These are phyloP conservation scores for Coenonympha glycerion DNA, from an alignment of 2,888 invertebrate genomes.

Conservation along the genomic window DNA sequence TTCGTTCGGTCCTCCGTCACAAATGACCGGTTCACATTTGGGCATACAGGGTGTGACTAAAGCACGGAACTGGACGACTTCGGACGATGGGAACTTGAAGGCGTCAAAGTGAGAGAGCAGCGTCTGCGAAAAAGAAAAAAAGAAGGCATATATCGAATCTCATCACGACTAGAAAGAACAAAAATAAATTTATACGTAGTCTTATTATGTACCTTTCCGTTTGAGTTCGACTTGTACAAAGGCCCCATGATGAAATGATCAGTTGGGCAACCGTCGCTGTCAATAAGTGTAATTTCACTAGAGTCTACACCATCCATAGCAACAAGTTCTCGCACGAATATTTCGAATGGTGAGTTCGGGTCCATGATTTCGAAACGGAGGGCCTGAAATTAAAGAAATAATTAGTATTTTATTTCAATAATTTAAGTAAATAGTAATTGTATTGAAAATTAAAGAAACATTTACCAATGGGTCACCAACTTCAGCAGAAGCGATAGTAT, in stretches of 20 bases:
- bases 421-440: not conserved
- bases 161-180: not conserved
- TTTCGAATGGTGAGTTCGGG: slow-evolving; percentile 94
- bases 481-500: slow-evolving; percentile 90
- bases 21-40: slow-evolving; percentile 92
- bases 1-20: slow-evolving; percentile 90
- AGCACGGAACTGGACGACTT: slow-evolving; percentile 96
- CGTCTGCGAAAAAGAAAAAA: slow-evolving; percentile 74
- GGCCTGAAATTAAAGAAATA: slow-evolving; percentile 71
- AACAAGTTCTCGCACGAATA: slow-evolving; percentile 94
- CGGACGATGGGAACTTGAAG: slow-evolving; percentile 96
- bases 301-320: slow-evolving; percentile 96
- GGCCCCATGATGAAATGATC: slow-evolving; percentile 97
- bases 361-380: slow-evolving; percentile 94
- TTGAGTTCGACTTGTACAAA: slow-evolving; percentile 85
- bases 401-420: not conserved
- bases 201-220: slow-evolving; percentile 80
- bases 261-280: slow-evolving; percentile 93
- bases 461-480: slow-evolving; percentile 90
- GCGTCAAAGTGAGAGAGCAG: slow-evolving; percentile 94
- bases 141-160: too few relatives aligned
- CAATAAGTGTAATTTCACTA: slow-evolving; percentile 93
- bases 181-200: slow-evolving; percentile 10
- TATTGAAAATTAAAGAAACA: slow-evolving; percentile 3
- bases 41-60: slow-evolving; percentile 96